Evolutionary conservation across 2,113 vertebrate genomes (phyloP), one percentile per base, ranked within the genome.

Genomic region (Tautogolabrus adspersus): DNA sequence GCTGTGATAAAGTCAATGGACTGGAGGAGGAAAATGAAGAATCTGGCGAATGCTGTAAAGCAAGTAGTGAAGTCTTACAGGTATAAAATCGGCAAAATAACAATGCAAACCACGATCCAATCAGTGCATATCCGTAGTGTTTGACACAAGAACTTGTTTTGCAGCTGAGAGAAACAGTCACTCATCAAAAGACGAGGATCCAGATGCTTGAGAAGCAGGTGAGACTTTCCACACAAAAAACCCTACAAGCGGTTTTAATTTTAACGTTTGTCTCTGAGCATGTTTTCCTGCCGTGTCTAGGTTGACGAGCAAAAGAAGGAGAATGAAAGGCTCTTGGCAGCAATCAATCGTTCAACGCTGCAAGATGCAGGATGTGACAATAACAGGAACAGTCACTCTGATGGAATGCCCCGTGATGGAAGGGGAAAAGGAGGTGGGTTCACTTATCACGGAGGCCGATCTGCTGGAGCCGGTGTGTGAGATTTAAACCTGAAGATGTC

Each of bases 141-240:
- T 52, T 72, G 38, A 74, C 54, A 15, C 3, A 51, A 22, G 10
- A 42, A 12, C 49, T 61, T 79, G 8, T 86, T 78, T 91, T 86
- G 18, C 80, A 96, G 95, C 81, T 95, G 40, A 84, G 66, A 76
- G 93, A 94, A 77, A 88, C 82, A 0, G 66, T 96, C 15, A 70
- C 79, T 58, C 83, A 42, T 23, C 94, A 95, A 66, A 92, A 94
- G 40, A 83, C 26, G 54, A 90, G 87, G 44, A 95, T 96, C 42
- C 90, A 94, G 78, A 85, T 71, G 75, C 91, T 96, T 13, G 94
- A 96, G 82, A 92, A 92, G 69, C 94, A 94, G 92, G 95, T 96
- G 22, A 87, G 79, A 67, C 16, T 3, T 10, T 64, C 49, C 42
- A 58, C 15, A 38, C 30, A 3, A 21, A 15, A 30, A 38, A n/a